Evolutionary conservation across 2,113 vertebrate genomes (phyloP), one percentile per base, ranked within the genome.

Genomic region (Copsychus sechellarum): DNA sequence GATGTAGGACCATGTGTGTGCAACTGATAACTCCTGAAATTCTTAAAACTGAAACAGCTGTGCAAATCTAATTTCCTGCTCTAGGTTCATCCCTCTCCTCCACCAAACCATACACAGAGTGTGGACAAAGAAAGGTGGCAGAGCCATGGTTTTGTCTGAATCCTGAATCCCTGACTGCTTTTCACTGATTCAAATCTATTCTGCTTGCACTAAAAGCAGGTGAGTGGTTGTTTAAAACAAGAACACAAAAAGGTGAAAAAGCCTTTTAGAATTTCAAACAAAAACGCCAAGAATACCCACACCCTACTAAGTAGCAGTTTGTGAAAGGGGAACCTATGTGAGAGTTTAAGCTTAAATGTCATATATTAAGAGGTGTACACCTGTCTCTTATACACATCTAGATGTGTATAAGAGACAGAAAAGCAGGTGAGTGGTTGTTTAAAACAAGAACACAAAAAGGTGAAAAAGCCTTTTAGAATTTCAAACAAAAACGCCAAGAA

Each of bases 21-120:
- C 65, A 89, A 47, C 74, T 82, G 93, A 82, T 94, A 92, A 94
- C 61, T 90, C 67, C n/a, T 53, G 51, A 93, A 85, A 91, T 56
- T 83, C 83, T 92, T 72, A 76, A 87, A 90, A 91, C 23, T 60
- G 56, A 76, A 94, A 86, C 65, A 90, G 61, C 81, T 78, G 56
- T 3, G 1, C 34, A 92, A 89, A 88, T 86, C 45, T 94, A 54
- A 88, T 95, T 92, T 94, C 73, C 66, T 61, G 67, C 67, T 66
- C 57, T 29, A 17, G 31, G 23, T 85, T 72, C 54, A 42, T 57
- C 48, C 17, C 16, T 80, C 36, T 66, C 34, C 64, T 78, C 23
- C 31, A 18, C 34, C 31, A 71, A 58, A 45, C 17, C 40, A 29
- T 22, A 50, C 8, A 26, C 20, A 18, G n/a, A 17, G 26, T 14